phyloP scores from a whole-genome alignment of 1,140 invertebrate species.

The Contarinia nasturtii region DNA sequence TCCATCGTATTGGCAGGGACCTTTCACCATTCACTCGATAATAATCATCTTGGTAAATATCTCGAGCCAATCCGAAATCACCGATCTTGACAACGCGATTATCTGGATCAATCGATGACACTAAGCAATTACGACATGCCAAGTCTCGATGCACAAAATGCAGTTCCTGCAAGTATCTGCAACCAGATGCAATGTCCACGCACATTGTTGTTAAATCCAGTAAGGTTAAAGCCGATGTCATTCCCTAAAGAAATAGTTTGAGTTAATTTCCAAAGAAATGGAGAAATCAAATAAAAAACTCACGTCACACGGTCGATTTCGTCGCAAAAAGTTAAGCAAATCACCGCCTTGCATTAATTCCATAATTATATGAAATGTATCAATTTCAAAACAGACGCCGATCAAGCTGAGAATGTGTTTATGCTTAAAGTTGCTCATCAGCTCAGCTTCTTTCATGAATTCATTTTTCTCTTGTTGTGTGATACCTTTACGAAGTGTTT shows the following conservation, averaged over 20 bases:
- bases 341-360: constrained; percentile 96
- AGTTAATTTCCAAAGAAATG: constrained; percentile 14
- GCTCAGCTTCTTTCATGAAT: constrained; percentile 87
- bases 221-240: constrained; percentile 41
- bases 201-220: constrained; percentile 80
- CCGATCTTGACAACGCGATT: constrained; percentile 82
- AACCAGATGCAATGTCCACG: constrained; percentile 84
- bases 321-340: constrained; percentile 70
- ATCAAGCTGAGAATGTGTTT: constrained; percentile 83
- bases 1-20: constrained; percentile 65
- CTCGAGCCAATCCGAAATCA: constrained; percentile 85
- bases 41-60: constrained; percentile 93
- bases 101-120: constrained; percentile 46
- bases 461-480: constrained; percentile 76
- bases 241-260: constrained; percentile 17
- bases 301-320: constrained; percentile 34
- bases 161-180: constrained; percentile 80
- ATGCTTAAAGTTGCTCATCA: constrained; percentile 96
- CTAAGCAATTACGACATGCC: constrained; percentile 83
- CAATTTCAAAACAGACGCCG: constrained; percentile 85
- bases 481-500: constrained; percentile 84
- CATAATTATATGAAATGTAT: constrained; percentile 82
- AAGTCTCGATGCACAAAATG: constrained; percentile 94
- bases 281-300: constrained; percentile 16
- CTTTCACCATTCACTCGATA: constrained; percentile 80